A percentile compares a stretch with the other conserved stretches of the same genome.
phyloP scores from a whole-genome alignment of 2,888 invertebrate species.

The Diabrotica balteata region DNA sequence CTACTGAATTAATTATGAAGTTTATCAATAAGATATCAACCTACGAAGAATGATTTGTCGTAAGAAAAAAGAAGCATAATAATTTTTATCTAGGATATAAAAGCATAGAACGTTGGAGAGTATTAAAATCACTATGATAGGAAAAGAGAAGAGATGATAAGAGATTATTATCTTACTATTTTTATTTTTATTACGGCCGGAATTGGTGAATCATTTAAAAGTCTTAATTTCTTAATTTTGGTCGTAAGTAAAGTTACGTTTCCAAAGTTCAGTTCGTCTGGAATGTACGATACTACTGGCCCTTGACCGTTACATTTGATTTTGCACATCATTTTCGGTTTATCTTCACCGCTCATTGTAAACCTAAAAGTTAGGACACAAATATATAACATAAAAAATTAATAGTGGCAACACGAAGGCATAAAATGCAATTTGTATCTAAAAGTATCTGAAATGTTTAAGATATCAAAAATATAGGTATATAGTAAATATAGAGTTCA shows the following conservation, averaged over 20 bases:
- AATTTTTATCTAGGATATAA: too few relatives aligned
- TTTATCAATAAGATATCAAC: too few relatives aligned
- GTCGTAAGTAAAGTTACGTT: slow-evolving; percentile 66
- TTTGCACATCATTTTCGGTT: slow-evolving; percentile 54
- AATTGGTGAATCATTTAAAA: slow-evolving; percentile 77
- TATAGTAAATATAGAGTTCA: too few relatives aligned
- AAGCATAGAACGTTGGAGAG: too few relatives aligned
- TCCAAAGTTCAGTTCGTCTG: slow-evolving; percentile 70
- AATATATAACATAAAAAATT: neutral
- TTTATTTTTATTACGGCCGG: slow-evolving; percentile 58
- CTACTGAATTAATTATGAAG: too few relatives aligned
- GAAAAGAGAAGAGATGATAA: too few relatives aligned
- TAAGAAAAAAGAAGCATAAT: too few relatives aligned
- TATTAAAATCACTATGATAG: too few relatives aligned
- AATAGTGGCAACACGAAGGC: neutral
- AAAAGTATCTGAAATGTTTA: too few relatives aligned
- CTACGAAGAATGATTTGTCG: too few relatives aligned
- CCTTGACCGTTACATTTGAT: slow-evolving; percentile 68
- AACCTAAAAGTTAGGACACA: slow-evolving; percentile 37
- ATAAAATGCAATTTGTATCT: neutral
- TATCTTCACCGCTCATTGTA: slow-evolving; percentile 37
- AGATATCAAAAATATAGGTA: too few relatives aligned
- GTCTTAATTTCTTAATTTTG: slow-evolving; percentile 62
- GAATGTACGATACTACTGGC: slow-evolving; percentile 70
- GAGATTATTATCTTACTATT: slow-evolving; percentile 50